Evolutionary conservation across 1,140 invertebrate genomes (phyloP).

Genomic region (Drosophila nigromelanica): DNA sequence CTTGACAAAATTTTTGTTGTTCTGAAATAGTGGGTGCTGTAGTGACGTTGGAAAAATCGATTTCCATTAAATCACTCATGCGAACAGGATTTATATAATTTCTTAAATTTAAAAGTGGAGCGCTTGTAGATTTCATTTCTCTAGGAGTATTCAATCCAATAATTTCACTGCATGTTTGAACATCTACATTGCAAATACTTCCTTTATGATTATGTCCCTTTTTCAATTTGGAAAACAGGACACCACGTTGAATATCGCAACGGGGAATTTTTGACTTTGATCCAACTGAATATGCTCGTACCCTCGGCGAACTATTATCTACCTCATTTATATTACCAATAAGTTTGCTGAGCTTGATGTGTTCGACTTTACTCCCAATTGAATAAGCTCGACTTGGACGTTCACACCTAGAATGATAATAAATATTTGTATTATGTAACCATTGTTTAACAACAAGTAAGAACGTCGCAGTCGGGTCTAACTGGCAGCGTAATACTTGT

Average conservation of each 20-base stretch:
- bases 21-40: conserved; percentile 29
- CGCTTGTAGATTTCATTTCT: conserved; percentile 86
- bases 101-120: conserved; percentile 86
- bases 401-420: conserved; percentile 72
- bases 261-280: conserved; percentile 86
- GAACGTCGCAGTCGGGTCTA: no score
- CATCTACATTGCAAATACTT: conserved; percentile 65
- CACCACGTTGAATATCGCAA: conserved; percentile 66
- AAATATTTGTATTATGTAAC: neutral
- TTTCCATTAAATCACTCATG: conserved; percentile 91
- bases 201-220: conserved; percentile 51
- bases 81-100: conserved; percentile 87
- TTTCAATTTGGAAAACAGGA: conserved; percentile 55
- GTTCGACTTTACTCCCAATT: conserved; percentile 91
- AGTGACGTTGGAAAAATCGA: conserved; percentile 88
- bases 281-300: conserved; percentile 89
- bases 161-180: conserved; percentile 9
- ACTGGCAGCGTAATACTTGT: no score
- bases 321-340: conserved; percentile 66
- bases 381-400: conserved; percentile 92
- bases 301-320: conserved; percentile 82
- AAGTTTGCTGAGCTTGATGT: conserved; percentile 70
- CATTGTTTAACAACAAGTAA: no score
- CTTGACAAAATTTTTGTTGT: conserved; percentile 26
- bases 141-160: conserved; percentile 15